Percentiles rank a stretch among this genome's conserved stretches.
These are phyloP conservation scores for Caradrina kadenii DNA, from an alignment of 2,888 invertebrate genomes.

Conservation along the genomic window DNA sequence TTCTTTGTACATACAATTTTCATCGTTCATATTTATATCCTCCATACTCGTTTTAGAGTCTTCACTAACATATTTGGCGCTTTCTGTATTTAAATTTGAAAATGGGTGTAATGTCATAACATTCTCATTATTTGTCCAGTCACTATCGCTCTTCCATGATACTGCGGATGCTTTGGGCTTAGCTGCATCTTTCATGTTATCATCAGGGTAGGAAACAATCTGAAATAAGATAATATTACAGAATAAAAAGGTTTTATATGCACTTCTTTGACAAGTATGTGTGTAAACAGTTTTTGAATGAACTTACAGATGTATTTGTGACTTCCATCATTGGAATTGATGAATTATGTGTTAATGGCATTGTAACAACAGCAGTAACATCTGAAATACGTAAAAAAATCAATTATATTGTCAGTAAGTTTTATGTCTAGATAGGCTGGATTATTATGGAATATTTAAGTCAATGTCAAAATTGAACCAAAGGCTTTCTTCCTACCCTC, in stretches of 20 bases:
- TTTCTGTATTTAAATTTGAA: slow-evolving; percentile 79
- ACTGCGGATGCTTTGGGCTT: slow-evolving; percentile 87
- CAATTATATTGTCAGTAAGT: slow-evolving; percentile 5
- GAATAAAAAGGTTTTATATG: background rate
- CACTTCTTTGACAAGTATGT: background rate
- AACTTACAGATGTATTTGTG: slow-evolving; percentile 86
- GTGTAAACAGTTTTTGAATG: background rate
- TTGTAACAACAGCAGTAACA: slow-evolving; percentile 88
- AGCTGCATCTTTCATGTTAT: slow-evolving; percentile 84
- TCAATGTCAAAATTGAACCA: slow-evolving; percentile 13
- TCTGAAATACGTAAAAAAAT: slow-evolving; percentile 74
- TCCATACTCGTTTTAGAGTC: slow-evolving; percentile 88
- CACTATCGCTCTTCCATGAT: slow-evolving; percentile 84
- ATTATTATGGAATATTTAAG: background rate
- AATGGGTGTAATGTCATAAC: slow-evolving; percentile 83
- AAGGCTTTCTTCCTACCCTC: slow-evolving; percentile 38
- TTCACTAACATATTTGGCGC: slow-evolving; percentile 84
- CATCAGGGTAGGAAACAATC: slow-evolving; percentile 88
- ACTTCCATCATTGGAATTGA: slow-evolving; percentile 89
- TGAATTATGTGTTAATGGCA: slow-evolving; percentile 86
- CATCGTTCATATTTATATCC: slow-evolving; percentile 86
- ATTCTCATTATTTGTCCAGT: slow-evolving; percentile 84
- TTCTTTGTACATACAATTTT: slow-evolving; percentile 86
- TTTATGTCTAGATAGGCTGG: background rate
- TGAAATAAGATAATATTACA: slow-evolving; percentile 40